Evolutionary conservation across 2,113 vertebrate species (phyloP).

Genomic region (Anolis sagrei): DNA sequence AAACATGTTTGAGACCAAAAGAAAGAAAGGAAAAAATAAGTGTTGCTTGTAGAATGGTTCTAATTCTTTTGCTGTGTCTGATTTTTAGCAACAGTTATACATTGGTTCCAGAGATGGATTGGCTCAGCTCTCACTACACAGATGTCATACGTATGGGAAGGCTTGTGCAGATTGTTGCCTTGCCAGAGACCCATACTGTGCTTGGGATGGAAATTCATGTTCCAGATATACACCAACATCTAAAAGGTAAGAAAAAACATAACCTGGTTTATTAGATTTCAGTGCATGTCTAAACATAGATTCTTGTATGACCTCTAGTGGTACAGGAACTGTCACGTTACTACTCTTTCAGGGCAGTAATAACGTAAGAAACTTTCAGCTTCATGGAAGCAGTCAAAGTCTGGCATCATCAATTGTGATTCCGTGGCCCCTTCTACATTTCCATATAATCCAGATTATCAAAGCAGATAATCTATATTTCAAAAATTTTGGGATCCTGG

Average conservation of each 20-base stretch:
- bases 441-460: too few relatives aligned
- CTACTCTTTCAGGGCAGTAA: too few relatives aligned
- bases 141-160: constrained; percentile 94
- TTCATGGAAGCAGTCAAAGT: not conserved
- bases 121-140: constrained; percentile 92
- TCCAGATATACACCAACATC: constrained; percentile 92
- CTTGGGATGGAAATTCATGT: constrained; percentile 95
- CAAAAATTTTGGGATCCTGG: too few relatives aligned
- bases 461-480: too few relatives aligned
- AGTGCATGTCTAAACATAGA: too few relatives aligned
- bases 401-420: not conserved
- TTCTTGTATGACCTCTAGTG: not conserved
- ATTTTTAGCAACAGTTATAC: constrained; percentile 94
- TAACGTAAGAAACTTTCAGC: not conserved
- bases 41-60: constrained; percentile 43
- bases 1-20: constrained; percentile 23
- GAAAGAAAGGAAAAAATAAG: constrained; percentile 13
- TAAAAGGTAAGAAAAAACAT: constrained; percentile 85
- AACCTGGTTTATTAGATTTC: rapidly evolving
- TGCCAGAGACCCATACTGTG: constrained; percentile 97
- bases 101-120: constrained; percentile 90
- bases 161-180: constrained; percentile 97
- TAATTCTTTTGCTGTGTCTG: constrained; percentile 73
- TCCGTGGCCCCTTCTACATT: too few relatives aligned
- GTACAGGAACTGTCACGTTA: not conserved